phyloP scores from a whole-genome alignment of 2,113 vertebrate genomes.

The Poicephalus gulielmi region DNA sequence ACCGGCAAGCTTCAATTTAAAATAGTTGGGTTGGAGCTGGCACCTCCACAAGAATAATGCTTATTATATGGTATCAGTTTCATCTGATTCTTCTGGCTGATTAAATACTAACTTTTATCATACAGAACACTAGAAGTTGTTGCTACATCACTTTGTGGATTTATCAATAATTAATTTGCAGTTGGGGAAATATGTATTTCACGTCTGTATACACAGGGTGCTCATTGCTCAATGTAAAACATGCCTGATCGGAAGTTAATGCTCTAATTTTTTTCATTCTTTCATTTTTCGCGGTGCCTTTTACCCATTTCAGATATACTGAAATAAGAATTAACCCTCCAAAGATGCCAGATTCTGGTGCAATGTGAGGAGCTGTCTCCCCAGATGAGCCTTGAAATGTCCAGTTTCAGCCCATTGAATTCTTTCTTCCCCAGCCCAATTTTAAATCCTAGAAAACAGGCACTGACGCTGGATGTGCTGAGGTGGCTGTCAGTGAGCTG shows the following conservation, averaged over 20 bases:
- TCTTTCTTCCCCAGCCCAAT: neutral
- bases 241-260: neutral
- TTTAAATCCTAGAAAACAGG: slow-evolving; percentile 17
- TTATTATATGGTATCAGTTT: neutral
- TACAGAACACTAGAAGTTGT: slow-evolving; percentile 16
- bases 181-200: neutral
- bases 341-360: neutral
- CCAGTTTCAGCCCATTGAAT: neutral
- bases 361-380: neutral
- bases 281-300: neutral
- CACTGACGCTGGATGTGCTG: neutral
- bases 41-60: neutral
- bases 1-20: neutral
- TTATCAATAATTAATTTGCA: slow-evolving; percentile 42
- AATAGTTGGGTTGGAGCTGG: slow-evolving; percentile 11
- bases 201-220: neutral
- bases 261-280: neutral
- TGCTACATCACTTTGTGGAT: neutral
- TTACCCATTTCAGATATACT: neutral
- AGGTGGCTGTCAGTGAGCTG: neutral
- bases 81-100: neutral
- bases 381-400: neutral
- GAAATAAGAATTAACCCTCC: neutral
- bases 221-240: slow-evolving; percentile 32
- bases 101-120: slow-evolving; percentile 31